Conservation (phyloP, 2,113 vertebrate species). For the Acanthisitta chloris region DNA sequence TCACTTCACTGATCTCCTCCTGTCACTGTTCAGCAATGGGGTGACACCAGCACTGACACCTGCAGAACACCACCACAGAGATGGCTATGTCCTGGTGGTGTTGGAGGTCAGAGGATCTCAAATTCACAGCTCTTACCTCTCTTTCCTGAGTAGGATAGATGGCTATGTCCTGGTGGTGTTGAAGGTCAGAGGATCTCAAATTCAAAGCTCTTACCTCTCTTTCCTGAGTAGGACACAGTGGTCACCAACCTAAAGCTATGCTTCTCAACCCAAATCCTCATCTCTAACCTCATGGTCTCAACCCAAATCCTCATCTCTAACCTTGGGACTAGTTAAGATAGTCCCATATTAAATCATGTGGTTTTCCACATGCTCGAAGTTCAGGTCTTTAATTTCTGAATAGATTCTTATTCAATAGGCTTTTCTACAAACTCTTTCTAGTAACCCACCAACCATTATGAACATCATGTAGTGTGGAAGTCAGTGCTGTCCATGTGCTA, state of each 20-base stretch:
- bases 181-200: background rate
- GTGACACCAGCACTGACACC: background rate
- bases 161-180: accelerated
- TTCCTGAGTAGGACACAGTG: background rate
- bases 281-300: no score
- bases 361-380: background rate
- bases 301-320: background rate
- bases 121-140: background rate
- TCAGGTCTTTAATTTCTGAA: background rate
- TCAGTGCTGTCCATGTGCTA: background rate
- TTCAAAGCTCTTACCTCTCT: background rate
- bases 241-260: background rate
- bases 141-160: background rate
- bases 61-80: background rate
- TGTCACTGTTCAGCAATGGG: background rate
- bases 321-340: background rate
- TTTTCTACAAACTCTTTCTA: background rate
- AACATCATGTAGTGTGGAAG: background rate
- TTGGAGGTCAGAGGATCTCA: background rate
- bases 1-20: background rate
- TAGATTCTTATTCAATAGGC: background rate
- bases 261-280: background rate
- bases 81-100: background rate
- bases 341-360: no score
- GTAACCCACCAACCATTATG: background rate